Evolutionary conservation across 35 echinoderm and acorn worm species (phyloP), one percentile per base, ranked within the genome.

Genomic region (Stichopus chloronotus): DNA sequence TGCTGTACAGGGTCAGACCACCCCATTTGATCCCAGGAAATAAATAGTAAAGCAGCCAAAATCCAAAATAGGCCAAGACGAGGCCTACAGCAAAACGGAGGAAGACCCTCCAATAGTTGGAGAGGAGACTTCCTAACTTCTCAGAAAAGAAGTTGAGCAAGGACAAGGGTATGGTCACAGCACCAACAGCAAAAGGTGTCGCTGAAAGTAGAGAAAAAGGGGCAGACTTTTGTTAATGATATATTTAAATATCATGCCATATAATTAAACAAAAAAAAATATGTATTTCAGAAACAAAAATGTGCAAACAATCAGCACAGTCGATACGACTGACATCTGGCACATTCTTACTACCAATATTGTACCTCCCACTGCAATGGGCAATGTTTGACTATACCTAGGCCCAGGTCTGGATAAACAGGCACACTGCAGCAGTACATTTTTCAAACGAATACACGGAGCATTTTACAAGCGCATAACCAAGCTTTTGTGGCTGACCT

Each of bases 11-110:
- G 55, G 87, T 89, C 8, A 89, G 14, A 43, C 57, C 59, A 25
- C 87, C 87, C 87, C 87, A 89, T 89, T 89, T 89, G 22, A 89
- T 89, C 23, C 71, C 90, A 57, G 90, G 90, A 79, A 91, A 91
- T 14, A 91, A 54, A 65, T 91, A 76, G 52, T 91, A 91, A 23
- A 91, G 63, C 65, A 91, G 65, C 88, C 88, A 91, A 13, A 74
- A 0, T 0, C 63, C 72, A 19, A 78, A 25, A 56, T 76, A 71
- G 56, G 56, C 7, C 6, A 91, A 10, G 13, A 78, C 12, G n/a
- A 91, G 30, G 65, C 88, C 88, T n/a, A 14, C 23, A 12, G 69
- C 88, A 56, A 91, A 9, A 6, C 63, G 12, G 4, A 91, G 88
- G 11, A 91, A 14, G 22, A 91, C 7, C 65, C 23, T 72, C 25